A percentile compares a stretch with the other conserved stretches of the same genome.
Conservation (phyloP, 1,140 invertebrate genomes). For the Leucophenga varia region DNA sequence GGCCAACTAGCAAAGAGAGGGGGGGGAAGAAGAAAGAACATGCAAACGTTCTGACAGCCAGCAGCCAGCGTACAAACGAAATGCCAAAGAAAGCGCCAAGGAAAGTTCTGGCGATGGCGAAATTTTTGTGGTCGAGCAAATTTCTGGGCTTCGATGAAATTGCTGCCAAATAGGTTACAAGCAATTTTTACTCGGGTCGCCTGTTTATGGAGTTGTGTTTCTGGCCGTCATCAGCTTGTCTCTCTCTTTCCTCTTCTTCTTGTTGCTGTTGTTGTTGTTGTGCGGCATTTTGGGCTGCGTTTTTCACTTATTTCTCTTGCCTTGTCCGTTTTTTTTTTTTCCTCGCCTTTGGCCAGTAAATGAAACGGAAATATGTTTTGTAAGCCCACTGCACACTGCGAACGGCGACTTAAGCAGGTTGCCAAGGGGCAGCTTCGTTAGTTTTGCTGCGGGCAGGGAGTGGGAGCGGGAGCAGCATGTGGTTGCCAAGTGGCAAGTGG, state of each 20-base stretch:
- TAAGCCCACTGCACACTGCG: constrained; percentile 36
- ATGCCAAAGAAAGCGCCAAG: constrained; percentile 32
- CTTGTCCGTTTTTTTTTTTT: constrained; percentile 9
- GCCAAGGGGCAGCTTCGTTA: no score
- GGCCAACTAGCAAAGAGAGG: constrained; percentile 26
- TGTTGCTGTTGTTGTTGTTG: constrained; percentile 25
- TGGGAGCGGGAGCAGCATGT: neutral
- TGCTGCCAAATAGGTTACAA: constrained; percentile 52
- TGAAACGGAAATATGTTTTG: constrained; percentile 53
- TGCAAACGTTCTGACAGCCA: constrained; percentile 27
- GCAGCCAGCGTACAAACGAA: constrained; percentile 4
- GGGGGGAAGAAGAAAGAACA: constrained; percentile 22
- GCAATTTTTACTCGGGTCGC: constrained; percentile 49
- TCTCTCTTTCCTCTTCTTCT: constrained; percentile 1
- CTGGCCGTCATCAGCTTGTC: constrained; percentile 11
- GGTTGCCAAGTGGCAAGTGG: constrained; percentile 11
- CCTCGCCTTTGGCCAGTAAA: constrained; percentile 44
- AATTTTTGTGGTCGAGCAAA: constrained; percentile 52
- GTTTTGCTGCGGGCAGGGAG: no score
- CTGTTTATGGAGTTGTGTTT: constrained; percentile 44
- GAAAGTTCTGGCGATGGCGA: constrained; percentile 38
- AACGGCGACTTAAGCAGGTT: constrained; percentile 9
- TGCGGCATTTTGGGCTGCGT: constrained; percentile 34
- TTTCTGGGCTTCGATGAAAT: constrained; percentile 52
- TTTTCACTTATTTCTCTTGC: constrained; percentile 29